These are phyloP conservation scores for Spermophilus dauricus DNA, from an alignment of 2,113 vertebrate species.

Conservation along the genomic window DNA sequence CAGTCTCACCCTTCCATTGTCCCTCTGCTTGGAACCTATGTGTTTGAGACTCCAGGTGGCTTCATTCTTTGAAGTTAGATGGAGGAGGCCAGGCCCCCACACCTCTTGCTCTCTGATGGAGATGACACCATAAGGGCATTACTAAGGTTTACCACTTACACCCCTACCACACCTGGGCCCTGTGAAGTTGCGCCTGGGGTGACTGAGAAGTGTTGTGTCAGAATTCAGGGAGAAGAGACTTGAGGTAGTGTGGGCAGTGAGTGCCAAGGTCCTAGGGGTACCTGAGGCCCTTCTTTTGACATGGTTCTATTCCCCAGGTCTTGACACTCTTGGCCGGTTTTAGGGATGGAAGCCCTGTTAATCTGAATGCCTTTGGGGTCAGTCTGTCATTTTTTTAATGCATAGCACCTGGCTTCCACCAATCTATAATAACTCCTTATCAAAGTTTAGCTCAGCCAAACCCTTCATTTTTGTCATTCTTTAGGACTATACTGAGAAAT, in stretches of 20 bases:
- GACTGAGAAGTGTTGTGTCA: neutral
- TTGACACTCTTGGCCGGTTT: neutral
- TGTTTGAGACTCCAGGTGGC: neutral
- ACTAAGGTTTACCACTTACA: neutral
- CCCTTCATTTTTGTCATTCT: neutral
- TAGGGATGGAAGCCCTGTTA: neutral
- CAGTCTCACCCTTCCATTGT: neutral
- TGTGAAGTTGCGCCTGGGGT: neutral
- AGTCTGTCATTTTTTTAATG: neutral
- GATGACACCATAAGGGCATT: neutral
- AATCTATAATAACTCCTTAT: neutral
- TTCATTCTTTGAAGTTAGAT: neutral
- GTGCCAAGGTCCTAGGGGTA: neutral
- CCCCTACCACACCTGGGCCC: neutral
- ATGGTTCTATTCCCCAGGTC: neutral
- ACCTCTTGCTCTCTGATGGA: neutral
- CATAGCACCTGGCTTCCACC: neutral
- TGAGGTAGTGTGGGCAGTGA: neutral
- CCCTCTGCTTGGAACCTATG: neutral
- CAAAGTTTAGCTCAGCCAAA: neutral
- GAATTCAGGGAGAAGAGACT: neutral
- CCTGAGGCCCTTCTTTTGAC: neutral
- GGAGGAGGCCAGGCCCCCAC: neutral
- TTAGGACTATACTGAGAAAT: neutral
- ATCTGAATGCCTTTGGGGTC: neutral